phyloP scores from a whole-genome alignment of 2,888 invertebrate species.

The Rotaria sp. region DNA sequence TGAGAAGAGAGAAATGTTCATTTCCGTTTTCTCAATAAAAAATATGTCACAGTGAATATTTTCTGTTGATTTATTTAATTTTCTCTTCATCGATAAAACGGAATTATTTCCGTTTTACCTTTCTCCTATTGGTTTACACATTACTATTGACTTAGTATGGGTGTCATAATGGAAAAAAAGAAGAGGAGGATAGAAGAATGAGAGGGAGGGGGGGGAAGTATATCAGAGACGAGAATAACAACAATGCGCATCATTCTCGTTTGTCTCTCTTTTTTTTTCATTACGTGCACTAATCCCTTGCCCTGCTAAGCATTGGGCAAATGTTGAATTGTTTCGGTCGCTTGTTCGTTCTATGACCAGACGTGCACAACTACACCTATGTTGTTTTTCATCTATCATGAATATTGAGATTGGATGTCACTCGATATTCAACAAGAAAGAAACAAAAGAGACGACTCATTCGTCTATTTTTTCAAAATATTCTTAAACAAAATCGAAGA shows the following conservation, averaged over 20 bases:
- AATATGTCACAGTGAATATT: slow-evolving; percentile 9
- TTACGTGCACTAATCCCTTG: slow-evolving; percentile 19
- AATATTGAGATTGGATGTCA: slow-evolving; percentile 12
- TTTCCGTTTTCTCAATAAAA: slow-evolving; percentile 18
- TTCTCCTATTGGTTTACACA: slow-evolving; percentile 2
- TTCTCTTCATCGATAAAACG: slow-evolving; percentile 22
- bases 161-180: slow-evolving; percentile 16
- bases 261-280: background rate
- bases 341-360: slow-evolving; percentile 21
- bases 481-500: background rate
- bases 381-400: slow-evolving; percentile 21
- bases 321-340: slow-evolving; percentile 19
- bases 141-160: background rate
- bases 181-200: background rate
- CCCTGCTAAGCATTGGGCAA: slow-evolving; percentile 24
- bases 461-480: background rate
- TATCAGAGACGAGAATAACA: slow-evolving; percentile 14
- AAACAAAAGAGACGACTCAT: background rate
- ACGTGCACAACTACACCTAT: slow-evolving; percentile 19
- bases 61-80: slow-evolving; percentile 22
- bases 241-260: background rate
- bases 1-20: background rate
- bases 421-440: background rate
- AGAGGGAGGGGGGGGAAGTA: background rate
- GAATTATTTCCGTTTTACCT: background rate